Conservation (phyloP, 2,797 vertebrate genomes). For the Pristis pectinata region DNA sequence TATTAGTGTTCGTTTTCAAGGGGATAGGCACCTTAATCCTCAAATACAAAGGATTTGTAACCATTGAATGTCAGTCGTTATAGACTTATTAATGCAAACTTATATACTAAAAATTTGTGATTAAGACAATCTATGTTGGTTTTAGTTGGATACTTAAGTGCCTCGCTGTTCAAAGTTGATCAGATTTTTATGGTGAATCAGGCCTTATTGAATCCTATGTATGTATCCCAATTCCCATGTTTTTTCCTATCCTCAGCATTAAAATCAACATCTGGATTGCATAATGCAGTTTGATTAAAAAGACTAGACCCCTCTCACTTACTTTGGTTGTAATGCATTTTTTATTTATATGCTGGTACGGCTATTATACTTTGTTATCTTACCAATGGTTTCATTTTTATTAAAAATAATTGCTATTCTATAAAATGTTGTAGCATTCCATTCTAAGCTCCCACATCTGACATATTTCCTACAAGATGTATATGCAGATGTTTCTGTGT, state of each 20-base stretch:
- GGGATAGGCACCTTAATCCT: neutral
- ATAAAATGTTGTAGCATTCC: neutral
- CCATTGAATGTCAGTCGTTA: neutral
- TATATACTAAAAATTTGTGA: neutral
- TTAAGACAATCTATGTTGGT: neutral
- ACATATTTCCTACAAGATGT: too few relatives aligned
- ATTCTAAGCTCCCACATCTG: neutral
- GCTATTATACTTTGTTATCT: neutral
- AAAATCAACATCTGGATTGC: too few relatives aligned
- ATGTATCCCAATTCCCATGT: neutral
- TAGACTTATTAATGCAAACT: neutral
- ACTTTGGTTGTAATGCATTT: neutral
- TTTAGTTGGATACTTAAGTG: neutral
- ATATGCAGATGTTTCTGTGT: neutral
- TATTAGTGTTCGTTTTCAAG: neutral
- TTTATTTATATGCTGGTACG: neutral
- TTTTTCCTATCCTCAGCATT: neutral
- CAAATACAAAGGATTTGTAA: neutral
- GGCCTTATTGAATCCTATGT: neutral
- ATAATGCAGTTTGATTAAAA: neutral
- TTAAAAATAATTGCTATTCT: neutral
- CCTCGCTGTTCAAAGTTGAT: neutral
- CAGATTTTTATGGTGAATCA: neutral
- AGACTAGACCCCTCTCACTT: neutral
- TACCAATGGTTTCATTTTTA: neutral